Evolutionary conservation across 2,888 invertebrate species (phyloP), one percentile per base, ranked within the genome.

Genomic region (Meloe dianella): DNA sequence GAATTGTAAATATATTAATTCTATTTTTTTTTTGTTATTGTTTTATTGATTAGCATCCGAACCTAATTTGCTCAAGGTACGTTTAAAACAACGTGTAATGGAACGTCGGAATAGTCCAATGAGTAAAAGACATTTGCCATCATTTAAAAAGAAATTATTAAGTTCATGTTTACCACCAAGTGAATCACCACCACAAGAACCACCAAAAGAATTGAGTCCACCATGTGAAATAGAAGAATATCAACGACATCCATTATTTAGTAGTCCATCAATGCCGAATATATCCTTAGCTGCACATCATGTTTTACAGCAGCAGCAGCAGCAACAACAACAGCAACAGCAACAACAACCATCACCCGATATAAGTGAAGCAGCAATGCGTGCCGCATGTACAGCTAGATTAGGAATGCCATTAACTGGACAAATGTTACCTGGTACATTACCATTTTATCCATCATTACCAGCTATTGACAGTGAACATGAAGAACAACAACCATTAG

Each of bases 231-330:
- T 89, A 84, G 94, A 95, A 85, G 91, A 92, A 81, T 93, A 94
- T 85, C 89, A 89, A 68, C 77, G 82, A 54, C 81, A 82, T 71
- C 81, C 92, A 69, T 89, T 97, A 70, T 97, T 97, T 87, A 95
- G 95, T 77, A 96, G 96, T 78, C 97, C 97, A 65, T 97, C 97
- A 79, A 92, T 97, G 92, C 97, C 97, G 79, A 97, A 97, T 87
- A 97, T 97, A 82, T 96, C 96, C 70, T 87, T 97, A 78, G 97
- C 84, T 57, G 82, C 82, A 69, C 83, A 83, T 66, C 84, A 83
- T 71, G 78, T 87, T 29, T 75, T 81, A 54, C 54, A 54, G 24
- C 54, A 54, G 24, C 54, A 54, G 14, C 41, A 41, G 20, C 47
- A 47, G 10, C 54, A 54, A 54, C 54, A 54, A 24, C 41, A 41